A percentile compares a stretch with the other conserved stretches of the same genome.
phyloP scores from a whole-genome alignment of 2,888 invertebrate species.

The Drosophila birchii region DNA sequence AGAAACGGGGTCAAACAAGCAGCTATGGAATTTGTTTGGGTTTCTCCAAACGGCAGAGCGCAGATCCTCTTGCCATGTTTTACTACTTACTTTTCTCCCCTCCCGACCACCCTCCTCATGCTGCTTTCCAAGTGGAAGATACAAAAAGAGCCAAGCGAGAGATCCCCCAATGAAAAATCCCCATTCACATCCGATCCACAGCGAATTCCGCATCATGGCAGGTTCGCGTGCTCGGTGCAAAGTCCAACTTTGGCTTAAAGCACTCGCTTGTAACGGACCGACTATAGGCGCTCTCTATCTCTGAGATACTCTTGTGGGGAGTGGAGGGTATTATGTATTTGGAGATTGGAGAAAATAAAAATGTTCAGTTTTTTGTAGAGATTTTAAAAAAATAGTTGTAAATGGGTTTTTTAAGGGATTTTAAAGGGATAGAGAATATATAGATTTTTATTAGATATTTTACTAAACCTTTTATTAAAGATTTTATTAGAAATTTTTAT shows the following conservation, averaged over 20 bases:
- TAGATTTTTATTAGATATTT: background rate
- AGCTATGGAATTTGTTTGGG: constrained; percentile 23
- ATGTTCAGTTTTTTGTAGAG: background rate
- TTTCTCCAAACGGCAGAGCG: background rate
- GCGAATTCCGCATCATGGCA: constrained; percentile 29
- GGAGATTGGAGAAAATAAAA: background rate
- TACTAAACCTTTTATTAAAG: background rate
- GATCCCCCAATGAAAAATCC: constrained; percentile 18
- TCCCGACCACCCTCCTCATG: background rate
- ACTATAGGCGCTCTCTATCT: constrained; percentile 4
- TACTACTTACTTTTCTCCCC: background rate
- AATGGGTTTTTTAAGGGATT: too few species aligned
- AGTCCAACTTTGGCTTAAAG: constrained; percentile 46
- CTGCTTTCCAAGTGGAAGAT: background rate
- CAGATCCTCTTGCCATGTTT: constrained; percentile 20
- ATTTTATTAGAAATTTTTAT: background rate
- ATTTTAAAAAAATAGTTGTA: too few species aligned
- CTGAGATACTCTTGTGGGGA: constrained; percentile 7
- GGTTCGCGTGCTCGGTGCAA: constrained; percentile 57
- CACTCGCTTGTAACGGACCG: constrained; percentile 52
- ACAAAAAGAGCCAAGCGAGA: constrained; percentile 15
- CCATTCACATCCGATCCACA: constrained; percentile 33
- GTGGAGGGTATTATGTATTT: background rate
- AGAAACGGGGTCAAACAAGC: constrained; percentile 36
- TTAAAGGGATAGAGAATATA: too few species aligned